These are phyloP conservation scores for Rhamnusium bicolor DNA, from an alignment of 2,888 invertebrate genomes.

Conservation along the genomic window DNA sequence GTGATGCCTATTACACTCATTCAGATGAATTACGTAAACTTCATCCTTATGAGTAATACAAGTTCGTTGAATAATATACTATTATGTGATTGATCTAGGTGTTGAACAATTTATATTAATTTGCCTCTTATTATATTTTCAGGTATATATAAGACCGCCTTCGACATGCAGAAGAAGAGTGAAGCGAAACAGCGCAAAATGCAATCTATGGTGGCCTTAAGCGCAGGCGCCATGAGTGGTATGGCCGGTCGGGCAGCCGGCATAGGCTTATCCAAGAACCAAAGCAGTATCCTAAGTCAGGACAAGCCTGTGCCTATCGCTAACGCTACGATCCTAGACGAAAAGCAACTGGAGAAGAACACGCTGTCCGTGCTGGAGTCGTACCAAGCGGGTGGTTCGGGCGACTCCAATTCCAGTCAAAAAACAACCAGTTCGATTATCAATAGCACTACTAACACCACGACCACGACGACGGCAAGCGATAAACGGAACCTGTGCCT, in stretches of 20 bases:
- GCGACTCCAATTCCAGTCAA: slow-evolving; percentile 77
- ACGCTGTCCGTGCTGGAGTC: slow-evolving; percentile 60
- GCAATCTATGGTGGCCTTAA: slow-evolving; percentile 94
- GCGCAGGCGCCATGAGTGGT: slow-evolving; percentile 90
- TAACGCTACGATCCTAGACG: slow-evolving; percentile 53
- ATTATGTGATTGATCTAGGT: too few species aligned
- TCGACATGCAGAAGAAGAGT: slow-evolving; percentile 97
- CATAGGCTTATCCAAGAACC: slow-evolving; percentile 86
- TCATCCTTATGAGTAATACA: too few species aligned
- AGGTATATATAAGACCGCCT: slow-evolving; percentile 94
- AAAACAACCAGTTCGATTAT: slow-evolving; percentile 76
- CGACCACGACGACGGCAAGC: slow-evolving; percentile 69
- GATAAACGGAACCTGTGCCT: slow-evolving; percentile 66
- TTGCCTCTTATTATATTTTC: neutral
- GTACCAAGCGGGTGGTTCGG: slow-evolving; percentile 68
- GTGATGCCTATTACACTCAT: too few species aligned
- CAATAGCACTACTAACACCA: slow-evolving; percentile 75
- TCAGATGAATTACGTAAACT: too few species aligned
- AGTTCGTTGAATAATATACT: too few species aligned
- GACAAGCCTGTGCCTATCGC: slow-evolving; percentile 74
- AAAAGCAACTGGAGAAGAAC: slow-evolving; percentile 39
- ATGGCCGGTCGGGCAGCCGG: slow-evolving; percentile 92
- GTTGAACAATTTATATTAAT: too few species aligned
- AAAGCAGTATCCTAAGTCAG: slow-evolving; percentile 79
- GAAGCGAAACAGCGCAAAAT: slow-evolving; percentile 96